A percentile compares a stretch with the other conserved stretches of the same genome.
Conservation (phyloP, 2,888 invertebrate species). For the Cephus pygmeus region DNA sequence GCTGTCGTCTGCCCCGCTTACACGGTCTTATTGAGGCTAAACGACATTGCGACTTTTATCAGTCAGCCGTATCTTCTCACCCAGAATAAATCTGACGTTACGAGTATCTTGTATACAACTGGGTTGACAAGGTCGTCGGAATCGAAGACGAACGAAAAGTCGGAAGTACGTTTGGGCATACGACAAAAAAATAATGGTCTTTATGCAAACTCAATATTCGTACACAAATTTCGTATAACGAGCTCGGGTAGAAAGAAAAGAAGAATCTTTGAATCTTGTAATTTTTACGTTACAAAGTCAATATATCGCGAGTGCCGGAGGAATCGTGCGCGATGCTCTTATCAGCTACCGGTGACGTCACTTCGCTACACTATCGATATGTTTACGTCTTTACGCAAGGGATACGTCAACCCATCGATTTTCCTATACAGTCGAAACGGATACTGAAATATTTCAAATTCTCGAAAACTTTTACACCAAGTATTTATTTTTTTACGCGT, state of each 20-base stretch:
- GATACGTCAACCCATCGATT: background rate
- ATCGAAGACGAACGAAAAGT: too few species aligned
- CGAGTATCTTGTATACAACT: too few species aligned
- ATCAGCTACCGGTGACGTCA: constrained; percentile 1
- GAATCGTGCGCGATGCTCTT: background rate
- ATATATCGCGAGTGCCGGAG: background rate
- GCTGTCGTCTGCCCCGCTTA: background rate
- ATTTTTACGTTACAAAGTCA: background rate
- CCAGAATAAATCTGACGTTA: background rate
- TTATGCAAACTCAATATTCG: too few species aligned
- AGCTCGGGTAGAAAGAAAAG: too few species aligned
- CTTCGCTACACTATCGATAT: background rate
- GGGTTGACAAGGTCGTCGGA: too few species aligned
- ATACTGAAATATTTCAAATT: background rate
- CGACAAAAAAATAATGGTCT: too few species aligned
- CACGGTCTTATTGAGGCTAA: background rate
- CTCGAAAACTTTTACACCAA: background rate
- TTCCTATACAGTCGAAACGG: background rate
- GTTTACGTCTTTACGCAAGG: background rate
- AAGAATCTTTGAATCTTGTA: background rate
- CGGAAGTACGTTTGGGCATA: too few species aligned
- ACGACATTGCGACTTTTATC: background rate
- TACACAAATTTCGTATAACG: too few species aligned
- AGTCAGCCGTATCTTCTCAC: background rate
- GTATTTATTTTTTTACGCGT: background rate